phyloP scores from a whole-genome alignment of 2,797 vertebrate genomes.

The Helarctos malayanus region DNA sequence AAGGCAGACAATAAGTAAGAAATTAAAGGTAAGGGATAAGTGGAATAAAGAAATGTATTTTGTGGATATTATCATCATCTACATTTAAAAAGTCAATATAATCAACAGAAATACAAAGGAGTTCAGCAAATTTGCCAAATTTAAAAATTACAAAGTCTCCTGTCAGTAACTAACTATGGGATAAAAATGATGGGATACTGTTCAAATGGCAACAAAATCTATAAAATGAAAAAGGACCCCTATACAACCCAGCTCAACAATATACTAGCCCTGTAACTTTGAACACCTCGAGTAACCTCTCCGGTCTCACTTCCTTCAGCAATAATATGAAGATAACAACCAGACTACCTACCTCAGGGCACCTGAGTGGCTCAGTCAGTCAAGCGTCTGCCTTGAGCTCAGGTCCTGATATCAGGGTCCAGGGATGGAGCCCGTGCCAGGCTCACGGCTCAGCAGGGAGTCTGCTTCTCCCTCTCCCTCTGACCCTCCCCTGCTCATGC shows the following conservation, averaged over 20 bases:
- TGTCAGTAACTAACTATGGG: background rate
- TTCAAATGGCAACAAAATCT: background rate
- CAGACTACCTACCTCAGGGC: background rate
- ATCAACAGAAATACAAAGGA: background rate
- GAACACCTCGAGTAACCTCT: background rate
- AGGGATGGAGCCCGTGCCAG: no score
- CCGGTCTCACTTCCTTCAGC: background rate
- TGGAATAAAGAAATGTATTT: background rate
- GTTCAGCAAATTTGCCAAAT: background rate
- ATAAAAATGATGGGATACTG: background rate
- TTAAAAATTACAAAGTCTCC: background rate
- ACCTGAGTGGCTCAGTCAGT: no score
- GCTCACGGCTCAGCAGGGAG: no score
- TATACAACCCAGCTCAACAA: background rate
- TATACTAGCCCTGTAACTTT: background rate
- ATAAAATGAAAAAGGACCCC: background rate
- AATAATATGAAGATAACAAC: background rate
- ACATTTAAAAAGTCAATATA: background rate
- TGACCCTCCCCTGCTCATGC: no score
- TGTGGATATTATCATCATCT: background rate
- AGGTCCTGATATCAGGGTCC: no score
- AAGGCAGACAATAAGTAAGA: background rate
- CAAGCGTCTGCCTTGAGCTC: no score
- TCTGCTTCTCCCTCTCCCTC: no score
- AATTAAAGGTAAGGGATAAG: background rate